Evolutionary conservation across 2,888 invertebrate genomes (phyloP).

Genomic region (Diplazon laetatorius): DNA sequence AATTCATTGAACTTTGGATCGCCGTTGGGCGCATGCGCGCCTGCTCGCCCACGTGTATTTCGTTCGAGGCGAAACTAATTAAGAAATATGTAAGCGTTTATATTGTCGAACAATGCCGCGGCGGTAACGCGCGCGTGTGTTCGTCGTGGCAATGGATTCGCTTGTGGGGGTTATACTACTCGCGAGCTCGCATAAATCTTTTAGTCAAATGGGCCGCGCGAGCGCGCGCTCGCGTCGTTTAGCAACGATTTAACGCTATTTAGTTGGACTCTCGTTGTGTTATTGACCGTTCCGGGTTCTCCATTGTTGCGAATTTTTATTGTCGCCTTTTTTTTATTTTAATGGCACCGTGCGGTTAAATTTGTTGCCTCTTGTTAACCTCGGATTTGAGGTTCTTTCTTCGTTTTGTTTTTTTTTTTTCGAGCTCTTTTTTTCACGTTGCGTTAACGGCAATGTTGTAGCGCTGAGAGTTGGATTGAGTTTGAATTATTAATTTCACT

Average conservation of each 20-base stretch:
- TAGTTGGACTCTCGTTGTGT: conserved; percentile 48
- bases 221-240: no score
- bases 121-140: conserved; percentile 26
- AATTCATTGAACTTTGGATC: conserved; percentile 33
- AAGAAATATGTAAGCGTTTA: conserved; percentile 41
- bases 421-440: conserved; percentile 17
- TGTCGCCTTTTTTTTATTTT: no score
- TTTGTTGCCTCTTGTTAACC: conserved; percentile 43
- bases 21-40: conserved; percentile 21
- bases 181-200: conserved; percentile 46
- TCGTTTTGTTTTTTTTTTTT: background rate
- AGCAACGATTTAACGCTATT: conserved; percentile 56
- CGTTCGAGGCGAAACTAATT: conserved; percentile 38
- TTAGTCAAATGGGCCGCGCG: conserved; percentile 54
- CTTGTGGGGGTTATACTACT: background rate
- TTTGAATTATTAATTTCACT: conserved; percentile 12
- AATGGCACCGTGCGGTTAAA: conserved; percentile 21
- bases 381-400: background rate
- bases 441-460: conserved; percentile 12
- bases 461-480: background rate
- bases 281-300: conserved; percentile 52
- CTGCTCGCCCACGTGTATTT: no score
- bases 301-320: conserved; percentile 53
- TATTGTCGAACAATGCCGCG: conserved; percentile 43
- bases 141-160: conserved; percentile 10